A percentile compares a stretch with the other conserved stretches of the same genome.
phyloP scores from a whole-genome alignment of 2,113 vertebrate genomes.

The Clinocottus analis region DNA sequence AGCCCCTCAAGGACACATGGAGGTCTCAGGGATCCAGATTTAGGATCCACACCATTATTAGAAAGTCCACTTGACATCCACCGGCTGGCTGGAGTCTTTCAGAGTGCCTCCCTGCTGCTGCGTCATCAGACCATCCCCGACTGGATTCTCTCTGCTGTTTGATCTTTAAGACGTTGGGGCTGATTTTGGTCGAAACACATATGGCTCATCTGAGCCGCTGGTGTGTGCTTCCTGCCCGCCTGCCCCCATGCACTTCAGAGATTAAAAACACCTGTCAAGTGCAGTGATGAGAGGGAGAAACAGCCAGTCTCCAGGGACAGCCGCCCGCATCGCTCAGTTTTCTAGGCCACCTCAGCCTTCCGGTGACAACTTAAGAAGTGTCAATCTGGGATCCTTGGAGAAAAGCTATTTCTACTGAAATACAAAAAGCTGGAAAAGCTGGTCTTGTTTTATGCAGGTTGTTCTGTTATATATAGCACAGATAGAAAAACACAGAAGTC shows the following conservation, averaged over 20 bases:
- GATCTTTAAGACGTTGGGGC: background rate
- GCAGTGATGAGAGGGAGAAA: conserved; percentile 41
- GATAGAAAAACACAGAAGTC: background rate
- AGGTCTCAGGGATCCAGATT: conserved; percentile 40
- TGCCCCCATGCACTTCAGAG: conserved; percentile 12
- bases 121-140: background rate
- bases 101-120: background rate
- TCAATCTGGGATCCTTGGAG: conserved; percentile 50
- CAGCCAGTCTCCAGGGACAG: conserved; percentile 47
- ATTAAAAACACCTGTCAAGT: conserved; percentile 53
- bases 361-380: conserved; percentile 62
- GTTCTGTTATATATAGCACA: background rate
- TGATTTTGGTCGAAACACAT: background rate
- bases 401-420: conserved; percentile 47
- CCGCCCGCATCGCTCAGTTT: conserved; percentile 48
- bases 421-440: background rate
- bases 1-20: conserved; percentile 44
- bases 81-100: background rate
- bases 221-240: background rate
- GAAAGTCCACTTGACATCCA: background rate
- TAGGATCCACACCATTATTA: background rate
- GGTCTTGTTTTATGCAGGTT: background rate
- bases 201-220: background rate
- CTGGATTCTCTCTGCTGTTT: background rate
- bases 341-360: conserved; percentile 72